phyloP scores from a whole-genome alignment of 2,113 vertebrate species.

The Illadopsis cleaveri region DNA sequence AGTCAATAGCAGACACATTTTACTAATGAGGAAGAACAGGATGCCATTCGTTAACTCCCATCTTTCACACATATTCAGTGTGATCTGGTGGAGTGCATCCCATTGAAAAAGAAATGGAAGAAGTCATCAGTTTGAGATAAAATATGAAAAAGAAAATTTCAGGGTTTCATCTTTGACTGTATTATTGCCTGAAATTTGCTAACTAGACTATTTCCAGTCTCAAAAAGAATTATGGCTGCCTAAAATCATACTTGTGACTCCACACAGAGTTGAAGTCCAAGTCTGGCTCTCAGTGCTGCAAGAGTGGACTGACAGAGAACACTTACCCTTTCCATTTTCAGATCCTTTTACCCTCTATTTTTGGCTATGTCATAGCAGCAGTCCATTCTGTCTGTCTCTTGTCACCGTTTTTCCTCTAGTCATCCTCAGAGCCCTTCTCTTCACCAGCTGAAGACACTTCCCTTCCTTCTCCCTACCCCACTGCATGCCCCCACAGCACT shows the following conservation, averaged over 20 bases:
- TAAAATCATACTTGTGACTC: neutral
- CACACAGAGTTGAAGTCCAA: neutral
- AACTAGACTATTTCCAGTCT: neutral
- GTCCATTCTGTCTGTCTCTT: neutral
- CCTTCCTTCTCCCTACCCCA: neutral
- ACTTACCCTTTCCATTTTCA: neutral
- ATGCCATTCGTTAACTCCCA: conserved; percentile 25
- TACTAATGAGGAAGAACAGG: conserved; percentile 31
- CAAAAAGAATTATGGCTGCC: neutral
- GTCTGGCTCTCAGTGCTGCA: neutral
- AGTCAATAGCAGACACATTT: conserved; percentile 12
- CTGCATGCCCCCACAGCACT: accelerated
- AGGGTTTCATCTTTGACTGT: neutral
- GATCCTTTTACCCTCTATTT: neutral
- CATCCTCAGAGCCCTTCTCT: neutral
- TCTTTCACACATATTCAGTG: conserved; percentile 15
- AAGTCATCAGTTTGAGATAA: neutral
- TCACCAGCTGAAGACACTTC: neutral
- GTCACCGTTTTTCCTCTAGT: neutral
- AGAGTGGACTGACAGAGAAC: neutral
- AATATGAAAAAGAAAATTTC: neutral
- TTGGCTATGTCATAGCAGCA: neutral
- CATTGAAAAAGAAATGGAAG: neutral
- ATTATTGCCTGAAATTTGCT: neutral
- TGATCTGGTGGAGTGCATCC: neutral